These are phyloP conservation scores for Propithecus perrieri DNA, from an alignment of 2,797 vertebrate genomes.

Conservation along the genomic window DNA sequence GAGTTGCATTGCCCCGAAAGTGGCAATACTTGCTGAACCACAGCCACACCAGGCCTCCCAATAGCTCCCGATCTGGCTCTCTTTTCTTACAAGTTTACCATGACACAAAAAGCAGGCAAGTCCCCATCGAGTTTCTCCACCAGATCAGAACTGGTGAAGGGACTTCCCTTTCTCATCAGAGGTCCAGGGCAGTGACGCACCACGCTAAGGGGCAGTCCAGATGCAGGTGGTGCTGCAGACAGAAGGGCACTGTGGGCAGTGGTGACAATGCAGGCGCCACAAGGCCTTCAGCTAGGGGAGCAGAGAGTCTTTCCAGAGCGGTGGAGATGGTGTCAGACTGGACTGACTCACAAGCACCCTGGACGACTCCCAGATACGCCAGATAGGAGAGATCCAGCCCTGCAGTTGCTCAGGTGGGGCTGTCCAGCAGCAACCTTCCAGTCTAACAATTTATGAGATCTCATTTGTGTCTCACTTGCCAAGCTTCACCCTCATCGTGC, in stretches of 20 bases:
- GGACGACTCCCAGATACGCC: background rate
- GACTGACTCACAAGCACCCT: background rate
- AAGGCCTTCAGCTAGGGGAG: background rate
- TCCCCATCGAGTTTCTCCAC: background rate
- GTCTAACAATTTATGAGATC: background rate
- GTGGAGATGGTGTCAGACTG: background rate
- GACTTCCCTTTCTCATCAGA: background rate
- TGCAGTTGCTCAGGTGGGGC: background rate
- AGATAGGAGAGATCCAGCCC: background rate
- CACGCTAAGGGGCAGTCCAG: background rate
- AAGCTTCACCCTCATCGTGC: background rate
- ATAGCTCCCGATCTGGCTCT: background rate
- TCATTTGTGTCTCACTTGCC: constrained; percentile 17
- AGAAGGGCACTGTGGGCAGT: background rate
- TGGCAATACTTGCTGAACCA: background rate
- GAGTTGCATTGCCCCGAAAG: background rate
- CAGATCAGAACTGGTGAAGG: background rate
- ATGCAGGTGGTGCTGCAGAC: background rate
- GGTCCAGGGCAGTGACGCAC: background rate
- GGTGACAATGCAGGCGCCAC: background rate
- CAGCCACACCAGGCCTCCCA: background rate
- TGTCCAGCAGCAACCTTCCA: background rate
- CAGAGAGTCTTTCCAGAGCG: background rate
- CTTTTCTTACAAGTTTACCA: background rate
- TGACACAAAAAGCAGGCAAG: background rate